Conservation (phyloP, 2,888 invertebrate species). For the Ectropis crepuscularia region DNA sequence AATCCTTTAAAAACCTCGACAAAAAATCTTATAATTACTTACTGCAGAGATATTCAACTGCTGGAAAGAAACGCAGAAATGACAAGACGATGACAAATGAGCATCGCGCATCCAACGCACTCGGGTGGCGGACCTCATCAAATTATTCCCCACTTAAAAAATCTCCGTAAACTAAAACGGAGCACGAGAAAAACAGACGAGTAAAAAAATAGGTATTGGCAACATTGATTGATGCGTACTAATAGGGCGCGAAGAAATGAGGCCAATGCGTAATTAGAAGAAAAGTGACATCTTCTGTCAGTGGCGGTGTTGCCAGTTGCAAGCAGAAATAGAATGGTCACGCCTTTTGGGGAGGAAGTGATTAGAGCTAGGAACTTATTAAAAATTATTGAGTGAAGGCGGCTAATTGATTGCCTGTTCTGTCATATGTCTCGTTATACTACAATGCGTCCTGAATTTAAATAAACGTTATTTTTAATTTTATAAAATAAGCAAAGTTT, state of each 20-base stretch:
- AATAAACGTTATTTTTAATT: conserved; percentile 39
- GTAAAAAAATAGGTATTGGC: conserved; percentile 84
- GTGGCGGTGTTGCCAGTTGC: conserved; percentile 68
- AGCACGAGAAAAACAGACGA: conserved; percentile 73
- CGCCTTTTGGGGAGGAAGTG: conserved; percentile 80
- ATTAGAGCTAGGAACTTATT: conserved; percentile 82
- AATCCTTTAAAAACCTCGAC: conserved; percentile 65
- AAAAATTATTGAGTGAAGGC: conserved; percentile 84
- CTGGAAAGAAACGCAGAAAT: conserved; percentile 83
- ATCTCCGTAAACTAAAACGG: conserved; percentile 83
- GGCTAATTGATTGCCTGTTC: conserved; percentile 72
- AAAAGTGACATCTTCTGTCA: conserved; percentile 84
- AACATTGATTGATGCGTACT: conserved; percentile 85
- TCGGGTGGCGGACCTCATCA: conserved; percentile 85
- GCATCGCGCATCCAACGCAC: conserved; percentile 78
- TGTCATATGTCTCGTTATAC: conserved; percentile 55
- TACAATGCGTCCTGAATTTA: conserved; percentile 10
- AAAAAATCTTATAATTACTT: conserved; percentile 83
- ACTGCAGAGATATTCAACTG: conserved; percentile 79
- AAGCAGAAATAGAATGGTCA: conserved; percentile 80
- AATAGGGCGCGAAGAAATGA: conserved; percentile 85
- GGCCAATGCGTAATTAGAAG: conserved; percentile 81
- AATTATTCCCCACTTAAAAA: conserved; percentile 85
- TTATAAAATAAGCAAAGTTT: conserved; percentile 25
- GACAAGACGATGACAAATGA: conserved; percentile 86